Evolutionary conservation across 37 sponge, comb jelly and placozoan species (phyloP).

Genomic region (Axinella damicornis): DNA sequence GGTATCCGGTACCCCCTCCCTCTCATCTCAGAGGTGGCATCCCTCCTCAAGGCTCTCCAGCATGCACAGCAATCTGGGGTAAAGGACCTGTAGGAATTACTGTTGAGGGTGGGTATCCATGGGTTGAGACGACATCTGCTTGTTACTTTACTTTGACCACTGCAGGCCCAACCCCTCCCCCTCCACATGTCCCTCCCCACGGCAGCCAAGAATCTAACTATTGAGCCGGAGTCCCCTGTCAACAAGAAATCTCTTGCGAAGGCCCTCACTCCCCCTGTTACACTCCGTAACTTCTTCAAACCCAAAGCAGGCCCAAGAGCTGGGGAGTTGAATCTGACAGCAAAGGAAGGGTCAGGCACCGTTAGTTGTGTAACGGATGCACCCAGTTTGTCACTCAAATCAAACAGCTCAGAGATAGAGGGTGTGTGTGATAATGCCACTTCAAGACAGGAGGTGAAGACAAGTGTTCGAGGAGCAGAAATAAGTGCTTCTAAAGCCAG

Average conservation of each 20-base stretch:
- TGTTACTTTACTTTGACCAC: not conserved
- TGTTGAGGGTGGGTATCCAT: too few relatives aligned
- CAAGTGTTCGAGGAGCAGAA: not conserved
- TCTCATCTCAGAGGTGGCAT: constrained; percentile 30
- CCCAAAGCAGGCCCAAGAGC: too few relatives aligned
- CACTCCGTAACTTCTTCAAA: constrained; percentile 34
- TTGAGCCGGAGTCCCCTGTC: constrained; percentile 27
- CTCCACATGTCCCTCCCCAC: not conserved
- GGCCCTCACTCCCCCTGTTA: constrained; percentile 38
- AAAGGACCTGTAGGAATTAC: too few relatives aligned
- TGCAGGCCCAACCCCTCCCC: not conserved
- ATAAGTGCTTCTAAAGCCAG: not conserved
- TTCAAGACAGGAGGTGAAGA: not conserved
- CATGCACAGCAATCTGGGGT: not conserved
- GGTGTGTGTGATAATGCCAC: not conserved
- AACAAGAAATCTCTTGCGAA: constrained; percentile 5
- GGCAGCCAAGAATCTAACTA: constrained; percentile 1
- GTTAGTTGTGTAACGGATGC: too few relatives aligned
- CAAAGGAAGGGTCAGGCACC: too few relatives aligned
- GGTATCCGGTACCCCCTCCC: constrained; percentile 62
- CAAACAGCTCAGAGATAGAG: too few relatives aligned
- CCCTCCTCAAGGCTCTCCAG: not conserved
- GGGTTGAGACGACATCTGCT: not conserved
- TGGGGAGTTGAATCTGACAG: too few relatives aligned
- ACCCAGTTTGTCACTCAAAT: too few relatives aligned